A percentile compares a stretch with the other conserved stretches of the same genome.
Evolutionary conservation across 2,797 vertebrate species (phyloP).

Genomic region (Lycodopsis pacificus): DNA sequence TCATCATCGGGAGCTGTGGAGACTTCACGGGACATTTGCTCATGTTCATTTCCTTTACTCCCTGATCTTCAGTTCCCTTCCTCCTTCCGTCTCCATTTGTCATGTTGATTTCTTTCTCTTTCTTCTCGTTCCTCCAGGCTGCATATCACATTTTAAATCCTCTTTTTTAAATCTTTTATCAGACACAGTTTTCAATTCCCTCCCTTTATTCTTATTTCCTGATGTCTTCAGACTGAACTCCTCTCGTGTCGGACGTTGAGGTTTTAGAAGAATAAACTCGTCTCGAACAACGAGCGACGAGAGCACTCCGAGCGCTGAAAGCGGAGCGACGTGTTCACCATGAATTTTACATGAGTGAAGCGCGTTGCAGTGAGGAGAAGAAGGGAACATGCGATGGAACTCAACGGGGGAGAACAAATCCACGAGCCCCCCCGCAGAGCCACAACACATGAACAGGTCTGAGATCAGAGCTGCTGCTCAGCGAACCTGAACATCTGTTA

Average conservation of each 20-base stretch:
- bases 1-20: no score
- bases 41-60: neutral
- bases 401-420: neutral
- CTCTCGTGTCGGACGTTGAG: neutral
- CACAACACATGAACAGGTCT: conserved; percentile 8
- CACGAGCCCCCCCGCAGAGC: neutral
- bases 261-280: neutral
- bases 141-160: conserved; percentile 22
- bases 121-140: neutral
- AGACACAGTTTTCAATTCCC: conserved; percentile 5
- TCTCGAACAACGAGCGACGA: neutral
- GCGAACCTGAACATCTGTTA: no score
- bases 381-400: neutral
- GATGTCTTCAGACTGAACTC: neutral
- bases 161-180: neutral
- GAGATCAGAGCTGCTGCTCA: neutral
- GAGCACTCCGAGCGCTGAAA: conserved; percentile 26
- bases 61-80: neutral
- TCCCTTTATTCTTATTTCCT: neutral
- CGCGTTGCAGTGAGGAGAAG: neutral
- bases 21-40: no score
- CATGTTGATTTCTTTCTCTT: neutral
- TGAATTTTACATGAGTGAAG: conserved; percentile 53
- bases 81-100: conserved; percentile 9
- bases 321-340: conserved; percentile 20